Conservation (phyloP, 2,797 vertebrate species). For the Lutjanus argentimaculatus region DNA sequence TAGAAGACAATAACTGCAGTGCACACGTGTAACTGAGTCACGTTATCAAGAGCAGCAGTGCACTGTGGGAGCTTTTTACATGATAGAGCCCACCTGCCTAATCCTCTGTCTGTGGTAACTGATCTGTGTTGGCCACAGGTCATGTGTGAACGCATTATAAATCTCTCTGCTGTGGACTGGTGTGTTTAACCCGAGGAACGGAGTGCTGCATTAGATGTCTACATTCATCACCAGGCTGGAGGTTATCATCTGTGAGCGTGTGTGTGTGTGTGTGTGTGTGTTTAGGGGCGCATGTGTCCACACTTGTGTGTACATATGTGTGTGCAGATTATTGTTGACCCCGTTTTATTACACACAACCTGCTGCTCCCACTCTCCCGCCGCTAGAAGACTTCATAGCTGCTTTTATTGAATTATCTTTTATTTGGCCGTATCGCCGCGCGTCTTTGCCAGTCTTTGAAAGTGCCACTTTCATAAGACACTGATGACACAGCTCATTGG, state of each 20-base stretch:
- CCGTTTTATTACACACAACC: slow-evolving; percentile 58
- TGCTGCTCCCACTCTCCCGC: slow-evolving; percentile 39
- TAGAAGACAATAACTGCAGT: background rate
- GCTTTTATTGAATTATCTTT: slow-evolving; percentile 76
- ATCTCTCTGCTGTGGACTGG: slow-evolving; percentile 56
- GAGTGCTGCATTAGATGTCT: slow-evolving; percentile 57
- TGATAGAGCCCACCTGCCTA: slow-evolving; percentile 75
- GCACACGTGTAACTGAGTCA: slow-evolving; percentile 47
- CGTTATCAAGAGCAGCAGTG: slow-evolving; percentile 27
- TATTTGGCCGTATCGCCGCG: slow-evolving; percentile 59
- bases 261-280: slow-evolving; percentile 7
- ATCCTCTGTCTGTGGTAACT: slow-evolving; percentile 68
- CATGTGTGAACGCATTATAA: slow-evolving; percentile 69
- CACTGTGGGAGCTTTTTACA: slow-evolving; percentile 51
- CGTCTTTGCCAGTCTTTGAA: slow-evolving; percentile 60
- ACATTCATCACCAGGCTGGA: slow-evolving; percentile 66
- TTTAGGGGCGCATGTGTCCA: slow-evolving; percentile 8
- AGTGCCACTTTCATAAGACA: slow-evolving; percentile 68
- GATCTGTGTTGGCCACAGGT: slow-evolving; percentile 67
- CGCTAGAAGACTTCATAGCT: slow-evolving; percentile 38
- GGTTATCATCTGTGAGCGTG: slow-evolving; percentile 36
- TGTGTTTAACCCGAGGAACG: slow-evolving; percentile 64
- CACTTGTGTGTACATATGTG: slow-evolving; percentile 4
- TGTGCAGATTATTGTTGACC: slow-evolving; percentile 48
- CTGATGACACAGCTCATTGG: slow-evolving; percentile 76